phyloP scores from a whole-genome alignment of 1,140 invertebrate species.

The Bathynomus jamesi region DNA sequence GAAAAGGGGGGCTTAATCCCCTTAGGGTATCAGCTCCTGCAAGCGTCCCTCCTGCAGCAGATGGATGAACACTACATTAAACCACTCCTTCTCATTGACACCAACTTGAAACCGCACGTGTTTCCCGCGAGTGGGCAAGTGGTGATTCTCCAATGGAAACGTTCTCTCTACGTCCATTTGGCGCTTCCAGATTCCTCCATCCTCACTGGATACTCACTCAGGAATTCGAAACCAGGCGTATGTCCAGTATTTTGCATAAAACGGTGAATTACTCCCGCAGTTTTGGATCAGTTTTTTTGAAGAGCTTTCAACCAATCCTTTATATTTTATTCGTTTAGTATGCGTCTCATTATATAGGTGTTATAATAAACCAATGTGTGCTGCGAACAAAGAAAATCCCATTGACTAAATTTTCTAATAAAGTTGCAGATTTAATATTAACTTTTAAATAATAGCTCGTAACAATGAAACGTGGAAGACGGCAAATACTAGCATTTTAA shows the following conservation, averaged over 20 bases:
- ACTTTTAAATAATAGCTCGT: too few relatives aligned
- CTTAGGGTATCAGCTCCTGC: conserved; percentile 63
- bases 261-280: too few relatives aligned
- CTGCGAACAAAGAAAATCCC: too few relatives aligned
- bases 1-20: conserved; percentile 43
- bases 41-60: conserved; percentile 61
- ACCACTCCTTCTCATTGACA: conserved; percentile 67
- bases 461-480: too few relatives aligned
- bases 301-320: too few relatives aligned
- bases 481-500: too few relatives aligned
- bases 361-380: too few relatives aligned
- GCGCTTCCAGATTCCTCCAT: conserved; percentile 7
- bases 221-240: conserved; percentile 18
- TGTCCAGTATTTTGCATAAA: neutral
- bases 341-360: too few relatives aligned
- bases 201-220: conserved; percentile 30
- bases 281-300: too few relatives aligned
- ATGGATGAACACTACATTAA: conserved; percentile 59
- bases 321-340: too few relatives aligned
- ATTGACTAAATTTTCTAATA: too few relatives aligned
- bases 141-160: conserved; percentile 41
- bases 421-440: too few relatives aligned
- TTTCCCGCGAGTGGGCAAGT: conserved; percentile 53
- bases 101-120: conserved; percentile 59
- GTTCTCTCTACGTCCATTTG: conserved; percentile 37